Conservation (phyloP, 2,113 vertebrate species). For the Salvelinus namaycush region DNA sequence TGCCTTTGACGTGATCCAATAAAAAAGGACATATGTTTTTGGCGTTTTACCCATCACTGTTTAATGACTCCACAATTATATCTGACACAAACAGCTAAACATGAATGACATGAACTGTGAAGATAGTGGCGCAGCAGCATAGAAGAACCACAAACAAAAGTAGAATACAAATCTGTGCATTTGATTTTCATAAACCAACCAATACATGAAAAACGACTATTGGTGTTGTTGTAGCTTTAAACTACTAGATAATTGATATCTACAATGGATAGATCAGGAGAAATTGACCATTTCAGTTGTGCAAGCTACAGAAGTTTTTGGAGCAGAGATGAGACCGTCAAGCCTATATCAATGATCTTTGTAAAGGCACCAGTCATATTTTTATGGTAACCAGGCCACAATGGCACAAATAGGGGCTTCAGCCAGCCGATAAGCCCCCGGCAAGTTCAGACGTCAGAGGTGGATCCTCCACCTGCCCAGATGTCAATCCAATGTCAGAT, state of each 20-base stretch:
- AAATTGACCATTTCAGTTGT: not conserved
- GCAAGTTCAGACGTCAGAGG: not conserved
- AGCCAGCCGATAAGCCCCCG: slow-evolving; percentile 37
- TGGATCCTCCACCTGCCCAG: not conserved
- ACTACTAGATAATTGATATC: not conserved
- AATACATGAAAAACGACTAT: not conserved
- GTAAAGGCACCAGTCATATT: slow-evolving; percentile 57
- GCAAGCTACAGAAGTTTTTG: not conserved
- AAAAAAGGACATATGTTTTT: not conserved
- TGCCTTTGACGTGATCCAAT: too few species aligned
- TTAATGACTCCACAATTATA: slow-evolving; percentile 35
- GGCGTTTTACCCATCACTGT: slow-evolving; percentile 22
- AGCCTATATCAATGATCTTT: slow-evolving; percentile 3
- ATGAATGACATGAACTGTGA: slow-evolving; percentile 16
- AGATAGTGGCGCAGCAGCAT: slow-evolving; percentile 46
- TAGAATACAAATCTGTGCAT: not conserved
- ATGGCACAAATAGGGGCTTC: slow-evolving; percentile 7
- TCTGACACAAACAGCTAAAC: slow-evolving; percentile 20
- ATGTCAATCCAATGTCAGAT: not conserved
- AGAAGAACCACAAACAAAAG: slow-evolving; percentile 11
- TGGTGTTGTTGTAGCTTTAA: not conserved
- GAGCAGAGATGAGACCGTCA: not conserved
- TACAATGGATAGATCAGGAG: not conserved
- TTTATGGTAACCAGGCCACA: slow-evolving; percentile 26
- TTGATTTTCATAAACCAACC: not conserved